Percentiles rank a stretch among this genome's conserved stretches.
phyloP scores from a whole-genome alignment of 30 jellyfish, hydroid and myxozoan species.

The Chironex yamaguchii region DNA sequence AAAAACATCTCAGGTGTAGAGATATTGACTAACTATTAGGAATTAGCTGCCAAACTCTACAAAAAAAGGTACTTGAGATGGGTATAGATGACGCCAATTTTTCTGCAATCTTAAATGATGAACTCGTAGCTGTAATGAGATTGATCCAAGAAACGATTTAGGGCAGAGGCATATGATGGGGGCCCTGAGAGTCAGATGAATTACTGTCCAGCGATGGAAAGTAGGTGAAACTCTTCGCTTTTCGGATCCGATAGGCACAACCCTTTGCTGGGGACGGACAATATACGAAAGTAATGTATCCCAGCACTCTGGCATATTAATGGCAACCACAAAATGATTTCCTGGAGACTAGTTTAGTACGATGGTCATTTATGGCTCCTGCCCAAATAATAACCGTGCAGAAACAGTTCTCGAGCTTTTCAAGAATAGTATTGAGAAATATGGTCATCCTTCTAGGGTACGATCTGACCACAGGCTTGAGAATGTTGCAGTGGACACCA shows the following conservation, averaged over 20 bases:
- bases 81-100: neutral
- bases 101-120: constrained; percentile 1
- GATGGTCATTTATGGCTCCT: constrained; percentile 15
- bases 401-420: constrained; percentile 58
- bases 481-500: constrained; percentile 57
- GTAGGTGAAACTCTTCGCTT: no score
- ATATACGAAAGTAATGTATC: constrained; percentile 1
- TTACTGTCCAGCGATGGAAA: constrained; percentile 1
- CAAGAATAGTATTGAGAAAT: constrained; percentile 20
- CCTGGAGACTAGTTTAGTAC: constrained; percentile 49
- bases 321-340: constrained; percentile 58
- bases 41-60: constrained; percentile 2
- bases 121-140: neutral
- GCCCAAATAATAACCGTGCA: constrained; percentile 53
- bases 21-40: constrained; percentile 33
- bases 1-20: constrained; percentile 25
- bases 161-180: constrained; percentile 30
- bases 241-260: constrained; percentile 19
- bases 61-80: neutral
- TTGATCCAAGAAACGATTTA: neutral
- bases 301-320: constrained; percentile 66
- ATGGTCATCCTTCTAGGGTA: constrained; percentile 71
- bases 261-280: constrained; percentile 11
- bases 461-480: constrained; percentile 66
- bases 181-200: constrained; percentile 13